Conservation (phyloP, 2,113 vertebrate genomes). For the Chionomys nivalis region DNA sequence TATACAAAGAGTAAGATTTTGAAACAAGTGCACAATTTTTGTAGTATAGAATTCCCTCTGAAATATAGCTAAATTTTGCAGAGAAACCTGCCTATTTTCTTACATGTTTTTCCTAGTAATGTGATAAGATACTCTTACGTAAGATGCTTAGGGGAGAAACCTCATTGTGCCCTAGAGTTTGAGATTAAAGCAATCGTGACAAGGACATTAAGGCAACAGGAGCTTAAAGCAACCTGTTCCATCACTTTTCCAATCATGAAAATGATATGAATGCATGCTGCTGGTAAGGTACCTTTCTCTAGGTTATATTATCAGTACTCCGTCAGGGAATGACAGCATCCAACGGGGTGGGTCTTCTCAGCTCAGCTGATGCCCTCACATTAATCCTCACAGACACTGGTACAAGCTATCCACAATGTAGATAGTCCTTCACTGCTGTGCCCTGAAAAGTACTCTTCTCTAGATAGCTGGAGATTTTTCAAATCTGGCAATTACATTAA, state of each 20-base stretch:
- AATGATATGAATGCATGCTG: background rate
- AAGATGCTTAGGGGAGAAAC: too few relatives aligned
- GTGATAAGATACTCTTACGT: background rate
- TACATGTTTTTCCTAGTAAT: background rate
- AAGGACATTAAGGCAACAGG: background rate
- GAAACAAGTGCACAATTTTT: background rate
- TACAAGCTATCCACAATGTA: background rate
- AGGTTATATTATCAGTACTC: background rate
- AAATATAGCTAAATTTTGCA: background rate
- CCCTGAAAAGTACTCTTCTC: too few relatives aligned
- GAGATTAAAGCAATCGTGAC: background rate
- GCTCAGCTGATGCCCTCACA: background rate
- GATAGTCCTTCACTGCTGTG: too few relatives aligned
- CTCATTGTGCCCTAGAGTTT: background rate
- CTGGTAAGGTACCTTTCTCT: background rate
- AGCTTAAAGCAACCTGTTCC: background rate
- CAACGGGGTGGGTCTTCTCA: background rate
- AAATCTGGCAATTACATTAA: background rate
- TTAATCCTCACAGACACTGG: background rate
- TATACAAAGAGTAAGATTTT: background rate
- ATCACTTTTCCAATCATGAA: background rate
- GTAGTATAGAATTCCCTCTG: background rate
- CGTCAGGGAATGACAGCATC: background rate
- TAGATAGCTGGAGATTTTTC: background rate
- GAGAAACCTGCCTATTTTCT: background rate